Base-by-base conservation (phyloP, 2,113 vertebrate species). In the Balaenoptera acutorostrata region DNA sequence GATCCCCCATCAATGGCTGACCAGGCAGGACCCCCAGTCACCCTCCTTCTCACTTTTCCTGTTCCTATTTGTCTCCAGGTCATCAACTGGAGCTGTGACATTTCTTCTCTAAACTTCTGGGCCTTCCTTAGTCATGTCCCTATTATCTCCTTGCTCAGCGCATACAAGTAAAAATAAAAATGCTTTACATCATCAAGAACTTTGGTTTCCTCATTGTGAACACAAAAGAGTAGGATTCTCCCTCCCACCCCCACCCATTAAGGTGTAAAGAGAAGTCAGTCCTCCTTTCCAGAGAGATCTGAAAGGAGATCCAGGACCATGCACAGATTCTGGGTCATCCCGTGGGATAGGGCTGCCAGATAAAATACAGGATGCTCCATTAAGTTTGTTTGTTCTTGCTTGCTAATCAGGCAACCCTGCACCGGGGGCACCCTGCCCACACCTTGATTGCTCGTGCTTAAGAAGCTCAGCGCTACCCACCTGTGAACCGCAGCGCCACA, bases 401-500 rank as follows among this genome's bases (percentile, higher is more conserved):
- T 68, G 46, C 72, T 64, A 41, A 46, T 39, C 31, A 8, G 39
- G n/a, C 69, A 31, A 10, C 44, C 17, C 27, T 23, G 41, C 21
- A 8, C 5, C 1, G 13, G 10, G 8, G 6, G 31, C 59, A n/a
- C 39, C n/a, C 91, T 4, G 2, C 33, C 36, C 25, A 13, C n/a
- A 33, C 64, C 41, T 69, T 9, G 36, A 27, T 0, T 0, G 29
- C 83, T 36, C 3, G 4, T 49, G 27, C 14, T 36, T 7, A 77
- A 81, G 71, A 39, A 74, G 49, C 88, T 94, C 74, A 4, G 61
- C 49, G 21, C 36, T 36, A 84, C 99, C 96, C 88, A 99, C 99
- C 99, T 99, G 99, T 99, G 99, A 96, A 99, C 99, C 39, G 99
- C 99, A 33, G 99, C 99, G 0, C 99, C 99, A 78, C 99, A 99